Evolutionary conservation across 2,888 invertebrate genomes (phyloP).

Genomic region (Toxonevra muliebris): DNA sequence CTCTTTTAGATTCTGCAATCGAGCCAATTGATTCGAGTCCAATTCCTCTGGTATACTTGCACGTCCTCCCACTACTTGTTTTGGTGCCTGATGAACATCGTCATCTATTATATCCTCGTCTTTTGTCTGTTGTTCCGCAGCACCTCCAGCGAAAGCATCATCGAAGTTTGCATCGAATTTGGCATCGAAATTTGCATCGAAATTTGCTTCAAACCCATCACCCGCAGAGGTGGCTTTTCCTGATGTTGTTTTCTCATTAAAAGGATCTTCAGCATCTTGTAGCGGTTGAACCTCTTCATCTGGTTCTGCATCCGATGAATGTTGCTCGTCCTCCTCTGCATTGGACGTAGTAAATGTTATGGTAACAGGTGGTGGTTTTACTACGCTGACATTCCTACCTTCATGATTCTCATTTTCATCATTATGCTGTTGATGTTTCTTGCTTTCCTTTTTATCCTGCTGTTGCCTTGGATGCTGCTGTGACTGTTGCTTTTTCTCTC

Average conservation of each 20-base stretch:
- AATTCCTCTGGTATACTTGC: constrained; percentile 89
- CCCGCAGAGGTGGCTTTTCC: constrained; percentile 29
- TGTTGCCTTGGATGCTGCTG: constrained; percentile 35
- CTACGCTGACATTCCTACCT: constrained; percentile 46
- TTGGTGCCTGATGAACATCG: constrained; percentile 66
- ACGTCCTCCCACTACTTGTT: constrained; percentile 78
- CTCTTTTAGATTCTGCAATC: constrained; percentile 88
- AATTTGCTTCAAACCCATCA: constrained; percentile 49
- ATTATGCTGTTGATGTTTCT: constrained; percentile 31
- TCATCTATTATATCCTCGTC: constrained; percentile 40
- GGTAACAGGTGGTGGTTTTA: constrained; percentile 40
- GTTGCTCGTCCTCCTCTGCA: constrained; percentile 39
- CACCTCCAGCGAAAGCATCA: constrained; percentile 64
- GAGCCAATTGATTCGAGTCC: constrained; percentile 87
- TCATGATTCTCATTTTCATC: constrained; percentile 45
- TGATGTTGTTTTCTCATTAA: constrained; percentile 52
- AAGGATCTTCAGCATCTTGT: constrained; percentile 56
- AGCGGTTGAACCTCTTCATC: constrained; percentile 52
- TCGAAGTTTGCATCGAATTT: constrained; percentile 65
- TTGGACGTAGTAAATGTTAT: constrained; percentile 48
- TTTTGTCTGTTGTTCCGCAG: constrained; percentile 35
- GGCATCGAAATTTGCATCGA: constrained; percentile 59
- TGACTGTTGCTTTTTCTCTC: constrained; percentile 36
- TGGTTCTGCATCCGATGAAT: constrained; percentile 51
- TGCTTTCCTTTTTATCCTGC: constrained; percentile 30